phyloP scores from a whole-genome alignment of 53 echinoderm and acorn worm genomes.

The Stichopus horrens region DNA sequence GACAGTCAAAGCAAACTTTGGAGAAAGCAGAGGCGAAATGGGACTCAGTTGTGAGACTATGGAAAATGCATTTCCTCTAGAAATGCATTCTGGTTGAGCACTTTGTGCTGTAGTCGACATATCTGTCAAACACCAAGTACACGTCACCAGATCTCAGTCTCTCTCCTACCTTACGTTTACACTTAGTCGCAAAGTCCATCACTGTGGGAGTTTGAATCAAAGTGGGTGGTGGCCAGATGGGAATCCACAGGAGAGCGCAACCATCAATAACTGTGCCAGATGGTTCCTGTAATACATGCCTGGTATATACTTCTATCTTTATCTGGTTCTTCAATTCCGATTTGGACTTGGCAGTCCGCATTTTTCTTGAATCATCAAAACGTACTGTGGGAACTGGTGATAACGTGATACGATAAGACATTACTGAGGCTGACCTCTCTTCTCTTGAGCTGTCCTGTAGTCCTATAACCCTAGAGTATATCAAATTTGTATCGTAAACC shows the following conservation, averaged over 20 bases:
- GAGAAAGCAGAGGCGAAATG: constrained; percentile 50
- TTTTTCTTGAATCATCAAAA: constrained; percentile 48
- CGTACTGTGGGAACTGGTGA: constrained; percentile 47
- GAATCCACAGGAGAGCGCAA: constrained; percentile 56
- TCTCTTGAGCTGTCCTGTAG: constrained; percentile 38
- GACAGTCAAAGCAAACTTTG: constrained; percentile 50
- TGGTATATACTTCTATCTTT: constrained; percentile 51
- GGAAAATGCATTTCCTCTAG: constrained; percentile 40
- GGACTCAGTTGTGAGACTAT: constrained; percentile 50
- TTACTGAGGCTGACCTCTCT: not conserved
- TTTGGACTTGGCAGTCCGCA: constrained; percentile 51
- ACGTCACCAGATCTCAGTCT: constrained; percentile 34
- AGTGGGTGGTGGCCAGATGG: constrained; percentile 43
- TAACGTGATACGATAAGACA: no score
- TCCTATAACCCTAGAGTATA: constrained; percentile 53
- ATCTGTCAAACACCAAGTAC: constrained; percentile 50
- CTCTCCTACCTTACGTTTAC: constrained; percentile 40
- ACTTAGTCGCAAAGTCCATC: constrained; percentile 52
- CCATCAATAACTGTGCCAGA: constrained; percentile 56
- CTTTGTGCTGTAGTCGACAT: constrained; percentile 49
- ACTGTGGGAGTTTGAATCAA: constrained; percentile 38
- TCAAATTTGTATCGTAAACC: constrained; percentile 51
- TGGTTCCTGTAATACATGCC: constrained; percentile 32
- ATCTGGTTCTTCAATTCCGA: constrained; percentile 45
- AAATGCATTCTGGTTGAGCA: constrained; percentile 45